phyloP scores from a whole-genome alignment of 2,113 vertebrate genomes.

The Mola mola region DNA sequence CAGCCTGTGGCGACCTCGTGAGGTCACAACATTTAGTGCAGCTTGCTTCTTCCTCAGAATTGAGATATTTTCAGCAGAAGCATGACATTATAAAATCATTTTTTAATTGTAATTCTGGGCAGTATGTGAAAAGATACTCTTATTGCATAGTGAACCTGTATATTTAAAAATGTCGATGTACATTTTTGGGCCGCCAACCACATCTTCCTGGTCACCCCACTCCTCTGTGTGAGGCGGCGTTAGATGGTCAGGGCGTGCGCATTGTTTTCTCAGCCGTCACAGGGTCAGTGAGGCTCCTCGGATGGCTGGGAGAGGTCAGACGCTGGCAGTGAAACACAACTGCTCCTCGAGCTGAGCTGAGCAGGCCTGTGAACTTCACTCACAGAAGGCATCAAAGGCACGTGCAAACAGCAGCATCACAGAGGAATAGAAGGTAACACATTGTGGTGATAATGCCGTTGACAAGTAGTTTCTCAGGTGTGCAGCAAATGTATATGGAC shows the following conservation, averaged over 20 bases:
- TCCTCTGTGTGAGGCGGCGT: slow-evolving; percentile 20
- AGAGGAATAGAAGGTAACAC: slow-evolving; percentile 37
- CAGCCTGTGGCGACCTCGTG: slow-evolving; percentile 62
- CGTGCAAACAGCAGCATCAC: slow-evolving; percentile 39
- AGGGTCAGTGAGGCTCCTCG: slow-evolving; percentile 35
- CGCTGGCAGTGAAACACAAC: slow-evolving; percentile 46
- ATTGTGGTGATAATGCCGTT: slow-evolving; percentile 28
- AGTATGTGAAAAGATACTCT: too few species aligned
- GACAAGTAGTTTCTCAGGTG: slow-evolving; percentile 8
- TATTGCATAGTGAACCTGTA: not conserved
- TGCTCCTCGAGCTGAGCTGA: slow-evolving; percentile 43
- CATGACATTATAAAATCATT: not conserved
- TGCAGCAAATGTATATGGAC: slow-evolving; percentile 33
- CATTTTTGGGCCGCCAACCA: not conserved
- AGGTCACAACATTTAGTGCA: slow-evolving; percentile 41
- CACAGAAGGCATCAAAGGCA: slow-evolving; percentile 58
- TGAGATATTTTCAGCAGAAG: not conserved
- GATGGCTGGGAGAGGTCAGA: slow-evolving; percentile 35
- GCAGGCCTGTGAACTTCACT: slow-evolving; percentile 49
- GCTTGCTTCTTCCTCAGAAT: not conserved
- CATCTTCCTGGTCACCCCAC: not conserved
- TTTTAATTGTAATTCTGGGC: not conserved
- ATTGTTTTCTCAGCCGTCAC: slow-evolving; percentile 45
- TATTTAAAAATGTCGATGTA: not conserved
- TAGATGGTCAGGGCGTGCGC: slow-evolving; percentile 1